Evolutionary conservation across 2,113 vertebrate genomes (phyloP).

Genomic region (Zootoca vivipara): DNA sequence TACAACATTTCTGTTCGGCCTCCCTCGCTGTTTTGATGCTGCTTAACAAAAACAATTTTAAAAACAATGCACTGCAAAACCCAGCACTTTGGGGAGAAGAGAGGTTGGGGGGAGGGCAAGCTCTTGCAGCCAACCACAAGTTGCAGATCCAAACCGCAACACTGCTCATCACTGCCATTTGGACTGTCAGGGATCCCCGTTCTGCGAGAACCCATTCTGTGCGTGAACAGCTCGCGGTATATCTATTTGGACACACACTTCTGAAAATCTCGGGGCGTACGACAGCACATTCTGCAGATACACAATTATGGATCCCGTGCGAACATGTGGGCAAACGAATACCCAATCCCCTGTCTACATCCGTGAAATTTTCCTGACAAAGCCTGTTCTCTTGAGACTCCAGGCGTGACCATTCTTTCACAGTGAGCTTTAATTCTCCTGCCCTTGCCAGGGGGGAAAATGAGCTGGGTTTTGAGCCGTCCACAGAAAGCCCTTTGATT

Average conservation of each 20-base stretch:
- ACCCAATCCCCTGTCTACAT: not conserved
- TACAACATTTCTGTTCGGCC: not conserved
- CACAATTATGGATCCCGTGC: not conserved
- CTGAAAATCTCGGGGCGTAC: not conserved
- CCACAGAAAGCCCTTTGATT: not conserved
- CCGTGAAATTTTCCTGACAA: not conserved
- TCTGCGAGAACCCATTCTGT: not conserved
- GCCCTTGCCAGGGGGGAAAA: not conserved
- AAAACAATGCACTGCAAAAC: not conserved
- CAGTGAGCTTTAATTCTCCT: not conserved
- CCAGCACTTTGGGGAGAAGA: not conserved
- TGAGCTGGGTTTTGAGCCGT: not conserved
- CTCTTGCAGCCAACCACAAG: not conserved
- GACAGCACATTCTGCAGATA: fast-evolving
- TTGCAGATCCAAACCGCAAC: not conserved
- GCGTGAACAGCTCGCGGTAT: not conserved
- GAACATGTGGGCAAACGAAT: not conserved
- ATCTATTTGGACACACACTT: not conserved
- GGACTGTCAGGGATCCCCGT: not conserved
- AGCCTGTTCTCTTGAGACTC: not conserved
- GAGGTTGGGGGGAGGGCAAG: too few species aligned
- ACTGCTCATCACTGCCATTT: not conserved
- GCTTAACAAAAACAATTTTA: not conserved
- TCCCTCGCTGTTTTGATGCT: not conserved
- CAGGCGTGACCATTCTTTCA: not conserved